Base-by-base conservation (phyloP, 2,797 vertebrate species). In the Lemur catta region DNA sequence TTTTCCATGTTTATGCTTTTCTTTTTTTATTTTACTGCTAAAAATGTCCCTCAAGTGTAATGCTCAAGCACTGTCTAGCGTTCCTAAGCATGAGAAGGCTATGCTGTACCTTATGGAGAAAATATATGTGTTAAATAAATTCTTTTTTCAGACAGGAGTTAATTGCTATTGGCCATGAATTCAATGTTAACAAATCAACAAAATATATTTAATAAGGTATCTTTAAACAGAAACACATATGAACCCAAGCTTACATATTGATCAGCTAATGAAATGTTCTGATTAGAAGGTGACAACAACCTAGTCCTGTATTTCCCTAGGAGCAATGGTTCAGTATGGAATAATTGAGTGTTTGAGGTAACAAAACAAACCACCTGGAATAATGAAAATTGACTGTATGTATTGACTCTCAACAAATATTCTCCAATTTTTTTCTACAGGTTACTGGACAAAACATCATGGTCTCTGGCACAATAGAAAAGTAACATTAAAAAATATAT, bases 71-170 rank as follows among this genome's bases (percentile, higher is more conserved):
- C 7, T 20, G 2, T 22, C 22, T 26, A 1, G 0, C 7, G 6
- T 75, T 71, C 7, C 17, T 46, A 57, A 57, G 30, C 10, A 6
- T 1, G 26, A 24, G 11, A 80, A 65, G n/a, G n/a, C 1, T 52
- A 12, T 22, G 0, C 1, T 4, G 1, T 52, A 14, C 10, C 7
- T 50, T 28, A 3, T 35, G 18, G 61, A 38, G 18, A 65, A 74
- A 81, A n/a, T 35, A 30, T 10, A 17, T 80, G 9, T 75, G 22
- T 41, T 46, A 46, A 9, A 8, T n/a, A 41, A 75, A 4, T 24
- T 57, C n/a, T n/a, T 57, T 57, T 57, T 57, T 57, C 24, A 43
- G 20, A 30, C 26, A 48, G 15, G 22, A 33, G 35, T 79, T 43
- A 43, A 22, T 11, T 76, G 30, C 22, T 78, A 24, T 22, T 65